These are phyloP conservation scores for Diploptera punctata DNA, from an alignment of 2,888 invertebrate genomes.

Conservation along the genomic window DNA sequence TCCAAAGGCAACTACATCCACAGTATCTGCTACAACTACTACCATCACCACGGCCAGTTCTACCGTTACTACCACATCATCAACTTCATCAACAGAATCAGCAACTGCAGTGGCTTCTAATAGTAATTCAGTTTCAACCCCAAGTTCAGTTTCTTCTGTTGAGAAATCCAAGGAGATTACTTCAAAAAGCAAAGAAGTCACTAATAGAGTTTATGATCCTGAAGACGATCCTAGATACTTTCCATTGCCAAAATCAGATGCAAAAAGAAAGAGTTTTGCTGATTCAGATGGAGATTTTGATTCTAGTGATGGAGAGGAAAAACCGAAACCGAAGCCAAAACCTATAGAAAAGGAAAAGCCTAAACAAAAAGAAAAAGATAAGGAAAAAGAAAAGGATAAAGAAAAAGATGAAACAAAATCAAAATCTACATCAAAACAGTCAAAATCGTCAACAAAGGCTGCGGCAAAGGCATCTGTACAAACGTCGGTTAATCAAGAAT, in stretches of 20 bases:
- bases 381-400: slow-evolving; percentile 30
- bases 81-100: slow-evolving; percentile 44
- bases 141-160: slow-evolving; percentile 50
- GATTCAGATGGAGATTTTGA: slow-evolving; percentile 70
- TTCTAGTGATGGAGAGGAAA: slow-evolving; percentile 54
- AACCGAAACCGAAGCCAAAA: slow-evolving; percentile 20
- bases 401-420: neutral
- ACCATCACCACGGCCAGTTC: slow-evolving; percentile 54
- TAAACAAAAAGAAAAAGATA: slow-evolving; percentile 26
- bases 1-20: slow-evolving; percentile 20
- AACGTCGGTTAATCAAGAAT: too few species aligned
- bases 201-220: slow-evolving; percentile 52
- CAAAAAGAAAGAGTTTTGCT: slow-evolving; percentile 68
- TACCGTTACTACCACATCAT: slow-evolving; percentile 52
- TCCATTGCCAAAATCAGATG: slow-evolving; percentile 67
- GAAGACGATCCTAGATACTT: slow-evolving; percentile 77
- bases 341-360: slow-evolving; percentile 15
- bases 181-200: slow-evolving; percentile 47
- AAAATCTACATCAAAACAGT: slow-evolving; percentile 21
- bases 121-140: slow-evolving; percentile 47
- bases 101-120: slow-evolving; percentile 48
- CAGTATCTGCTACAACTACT: slow-evolving; percentile 53
- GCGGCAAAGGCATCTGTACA: slow-evolving; percentile 45
- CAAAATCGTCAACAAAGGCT: slow-evolving; percentile 34
- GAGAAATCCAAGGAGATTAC: slow-evolving; percentile 58